phyloP scores from a whole-genome alignment of 2,113 vertebrate species.

The Hydropotes inermis region DNA sequence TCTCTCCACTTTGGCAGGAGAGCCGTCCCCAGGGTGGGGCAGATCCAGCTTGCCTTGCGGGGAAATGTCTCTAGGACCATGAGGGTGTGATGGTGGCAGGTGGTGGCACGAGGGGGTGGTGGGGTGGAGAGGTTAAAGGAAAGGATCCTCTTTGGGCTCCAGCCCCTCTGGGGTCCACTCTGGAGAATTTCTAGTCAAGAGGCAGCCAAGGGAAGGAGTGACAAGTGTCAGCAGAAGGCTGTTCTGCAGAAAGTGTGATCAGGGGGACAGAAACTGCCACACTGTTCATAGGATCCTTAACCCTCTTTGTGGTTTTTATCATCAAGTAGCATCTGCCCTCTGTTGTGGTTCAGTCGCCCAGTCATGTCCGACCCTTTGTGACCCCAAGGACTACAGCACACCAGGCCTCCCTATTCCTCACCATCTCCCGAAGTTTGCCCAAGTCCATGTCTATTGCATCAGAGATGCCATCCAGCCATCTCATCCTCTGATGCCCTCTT shows the following conservation, averaged over 20 bases:
- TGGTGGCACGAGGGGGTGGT: fast-evolving
- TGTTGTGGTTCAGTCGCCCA: neutral
- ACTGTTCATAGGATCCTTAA: neutral
- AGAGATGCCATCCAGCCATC: neutral
- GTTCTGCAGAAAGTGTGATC: neutral
- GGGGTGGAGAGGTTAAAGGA: neutral
- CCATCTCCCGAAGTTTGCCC: neutral
- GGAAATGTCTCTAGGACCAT: neutral
- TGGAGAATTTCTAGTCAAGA: neutral
- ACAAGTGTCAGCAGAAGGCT: neutral
- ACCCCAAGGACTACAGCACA: neutral
- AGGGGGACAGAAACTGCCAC: neutral
- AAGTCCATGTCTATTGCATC: neutral
- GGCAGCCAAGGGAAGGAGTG: neutral
- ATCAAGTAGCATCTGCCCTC: neutral
- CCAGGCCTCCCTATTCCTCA: neutral
- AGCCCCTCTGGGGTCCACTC: neutral
- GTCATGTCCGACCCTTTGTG: neutral
- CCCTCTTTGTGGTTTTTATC: neutral
- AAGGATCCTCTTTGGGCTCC: neutral
- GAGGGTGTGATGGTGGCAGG: neutral
- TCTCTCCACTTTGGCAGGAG: neutral
- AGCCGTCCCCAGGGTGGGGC: too few species aligned
- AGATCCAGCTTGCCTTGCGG: neutral
- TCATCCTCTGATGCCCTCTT: neutral